Evolutionary conservation across 2,888 invertebrate species (phyloP).

Genomic region (Alviniconcha strummeri): DNA sequence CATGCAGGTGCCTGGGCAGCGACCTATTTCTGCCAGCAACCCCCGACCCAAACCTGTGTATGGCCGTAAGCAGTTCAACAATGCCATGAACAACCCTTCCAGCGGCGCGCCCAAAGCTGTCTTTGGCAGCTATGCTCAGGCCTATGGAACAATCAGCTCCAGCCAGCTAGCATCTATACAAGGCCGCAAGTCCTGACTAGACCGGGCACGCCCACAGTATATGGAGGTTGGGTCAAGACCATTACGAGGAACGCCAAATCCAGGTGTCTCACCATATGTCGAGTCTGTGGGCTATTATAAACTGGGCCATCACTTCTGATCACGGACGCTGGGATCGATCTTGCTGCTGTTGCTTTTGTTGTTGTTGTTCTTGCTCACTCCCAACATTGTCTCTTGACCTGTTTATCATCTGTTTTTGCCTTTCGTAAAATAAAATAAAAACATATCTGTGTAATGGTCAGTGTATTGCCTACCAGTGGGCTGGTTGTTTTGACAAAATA

Average conservation of each 20-base stretch:
- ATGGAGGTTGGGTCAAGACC: neutral
- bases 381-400: too few relatives aligned
- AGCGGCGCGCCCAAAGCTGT: constrained; percentile 66
- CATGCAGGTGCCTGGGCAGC: constrained; percentile 58
- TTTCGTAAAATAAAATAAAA: too few relatives aligned
- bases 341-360: too few relatives aligned
- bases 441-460: neutral
- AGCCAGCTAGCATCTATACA: constrained; percentile 78
- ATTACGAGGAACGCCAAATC: neutral
- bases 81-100: constrained; percentile 70
- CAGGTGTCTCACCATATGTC: constrained; percentile 3
- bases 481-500: too few relatives aligned
- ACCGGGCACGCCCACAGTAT: constrained; percentile 14
- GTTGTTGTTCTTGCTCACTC: too few relatives aligned
- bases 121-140: constrained; percentile 79
- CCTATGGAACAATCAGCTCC: constrained; percentile 84
- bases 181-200: constrained; percentile 63
- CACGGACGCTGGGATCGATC: too few relatives aligned
- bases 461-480: neutral
- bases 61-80: constrained; percentile 73
- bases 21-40: constrained; percentile 60
- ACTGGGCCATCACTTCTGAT: constrained; percentile 4
- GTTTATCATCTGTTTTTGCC: too few relatives aligned
- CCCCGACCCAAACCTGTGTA: constrained; percentile 62
- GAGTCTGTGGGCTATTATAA: constrained; percentile 16